Evolutionary conservation across 2,113 vertebrate genomes (phyloP).

Genomic region (Nothoprocta pentlandii): DNA sequence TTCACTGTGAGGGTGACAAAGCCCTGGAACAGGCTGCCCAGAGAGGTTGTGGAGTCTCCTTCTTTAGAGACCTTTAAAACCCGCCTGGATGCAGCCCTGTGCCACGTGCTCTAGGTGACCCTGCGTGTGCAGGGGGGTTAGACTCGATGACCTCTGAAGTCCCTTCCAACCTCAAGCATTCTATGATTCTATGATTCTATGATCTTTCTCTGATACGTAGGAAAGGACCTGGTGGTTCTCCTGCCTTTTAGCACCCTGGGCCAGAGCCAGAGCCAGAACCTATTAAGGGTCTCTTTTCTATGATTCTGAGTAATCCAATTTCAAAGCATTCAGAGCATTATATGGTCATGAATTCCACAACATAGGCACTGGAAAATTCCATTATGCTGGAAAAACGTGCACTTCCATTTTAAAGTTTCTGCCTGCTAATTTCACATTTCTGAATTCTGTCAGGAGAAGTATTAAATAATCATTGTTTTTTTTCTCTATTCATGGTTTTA

Average conservation of each 20-base stretch:
- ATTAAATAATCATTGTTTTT: not conserved
- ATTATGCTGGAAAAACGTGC: not conserved
- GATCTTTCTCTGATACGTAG: not conserved
- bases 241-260: not conserved
- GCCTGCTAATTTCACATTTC: not conserved
- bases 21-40: no score
- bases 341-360: not conserved
- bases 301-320: not conserved
- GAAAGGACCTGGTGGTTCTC: not conserved
- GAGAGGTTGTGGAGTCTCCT: no score
- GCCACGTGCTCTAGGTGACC: no score
- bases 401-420: not conserved
- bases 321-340: not conserved
- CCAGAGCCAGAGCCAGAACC: not conserved
- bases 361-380: not conserved
- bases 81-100: no score
- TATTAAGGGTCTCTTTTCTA: not conserved
- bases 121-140: no score
- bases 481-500: not conserved
- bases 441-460: not conserved
- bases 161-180: no score
- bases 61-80: no score
- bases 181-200: no score
- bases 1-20: no score
- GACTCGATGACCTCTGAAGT: no score